Base-by-base conservation (phyloP, 2,888 invertebrate genomes). In the Iselma pallidipennis region DNA sequence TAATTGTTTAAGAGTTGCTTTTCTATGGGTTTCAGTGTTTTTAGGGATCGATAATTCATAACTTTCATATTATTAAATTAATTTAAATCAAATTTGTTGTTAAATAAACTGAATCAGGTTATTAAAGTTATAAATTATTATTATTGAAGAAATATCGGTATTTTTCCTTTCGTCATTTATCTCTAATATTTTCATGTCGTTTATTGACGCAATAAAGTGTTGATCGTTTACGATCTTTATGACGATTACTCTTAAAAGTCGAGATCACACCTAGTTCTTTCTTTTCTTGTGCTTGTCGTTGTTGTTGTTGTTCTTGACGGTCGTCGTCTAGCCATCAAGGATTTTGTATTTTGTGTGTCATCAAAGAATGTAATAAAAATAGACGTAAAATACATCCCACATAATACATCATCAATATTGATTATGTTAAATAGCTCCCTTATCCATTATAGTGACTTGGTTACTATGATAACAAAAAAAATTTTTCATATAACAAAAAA, bases 381-480 rank as follows among this genome's bases (percentile, higher is more conserved):
- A 31, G 33, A 37, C n/a, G 42, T 37, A 37, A 37, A 37, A 37
- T 16, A 16, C 42, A 16, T 37, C 42, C 42, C 42, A 25, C 29
- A 55, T 55, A 55, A 59, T 62, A 59, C 49, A 62, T 63, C 56
- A 63, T 63, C 59, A 56, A 63, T 63, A 63, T 63, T 57, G 63
- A 63, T 63, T 63, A 59, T 59, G 59, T 51, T 59, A 63, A 63
- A 57, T 50, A 63, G 55, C 58, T 50, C 62, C 58, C 59, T 59
- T 59, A 62, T 62, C 59, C 45, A 49, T 50, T 49, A 42, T 49
- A 52, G 28, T 14, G 29, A 21, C 14, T 48, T n/a, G n/a, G n/a
- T n/a, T n/a, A n/a, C n/a, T n/a, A 16, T 25, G 14, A 31, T 28
- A 57, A 61, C 29, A 51, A 59, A 61, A 61, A 49, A 37, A 57